These are phyloP conservation scores for Lucifuga dentata DNA, from an alignment of 2,113 vertebrate genomes.

Conservation along the genomic window DNA sequence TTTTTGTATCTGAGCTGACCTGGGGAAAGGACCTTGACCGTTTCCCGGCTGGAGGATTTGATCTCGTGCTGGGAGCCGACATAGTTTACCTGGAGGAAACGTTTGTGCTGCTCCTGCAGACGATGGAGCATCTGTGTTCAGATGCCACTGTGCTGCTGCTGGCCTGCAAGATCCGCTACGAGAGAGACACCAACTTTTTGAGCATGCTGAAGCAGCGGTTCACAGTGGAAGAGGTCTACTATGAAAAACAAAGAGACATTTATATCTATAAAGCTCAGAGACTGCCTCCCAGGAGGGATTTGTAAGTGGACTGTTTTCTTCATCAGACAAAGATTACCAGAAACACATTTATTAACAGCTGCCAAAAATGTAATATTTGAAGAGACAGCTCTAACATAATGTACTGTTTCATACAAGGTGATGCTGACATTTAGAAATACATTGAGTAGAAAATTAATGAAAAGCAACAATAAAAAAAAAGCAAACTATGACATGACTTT, in stretches of 20 bases:
- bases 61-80: slow-evolving; percentile 93
- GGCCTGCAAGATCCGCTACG: slow-evolving; percentile 92
- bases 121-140: slow-evolving; percentile 88
- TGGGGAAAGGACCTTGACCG: slow-evolving; percentile 88
- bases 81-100: slow-evolving; percentile 96
- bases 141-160: slow-evolving; percentile 84
- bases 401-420: slow-evolving; percentile 72
- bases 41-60: slow-evolving; percentile 86
- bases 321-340: slow-evolving; percentile 52
- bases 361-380: slow-evolving; percentile 78
- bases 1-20: slow-evolving; percentile 87
- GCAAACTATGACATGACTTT: slow-evolving; percentile 64
- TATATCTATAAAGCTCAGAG: slow-evolving; percentile 88
- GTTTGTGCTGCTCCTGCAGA: slow-evolving; percentile 88
- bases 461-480: slow-evolving; percentile 70
- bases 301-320: slow-evolving; percentile 56
- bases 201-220: slow-evolving; percentile 85
- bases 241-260: slow-evolving; percentile 88
- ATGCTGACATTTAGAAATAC: slow-evolving; percentile 74
- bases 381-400: slow-evolving; percentile 73
- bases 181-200: slow-evolving; percentile 90
- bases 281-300: slow-evolving; percentile 70
- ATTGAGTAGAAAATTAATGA: slow-evolving; percentile 69
- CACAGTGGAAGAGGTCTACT: slow-evolving; percentile 85
- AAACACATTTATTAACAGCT: slow-evolving; percentile 82